phyloP scores from a whole-genome alignment of 2,797 vertebrate species.

The Gymnoscopelus braueri region DNA sequence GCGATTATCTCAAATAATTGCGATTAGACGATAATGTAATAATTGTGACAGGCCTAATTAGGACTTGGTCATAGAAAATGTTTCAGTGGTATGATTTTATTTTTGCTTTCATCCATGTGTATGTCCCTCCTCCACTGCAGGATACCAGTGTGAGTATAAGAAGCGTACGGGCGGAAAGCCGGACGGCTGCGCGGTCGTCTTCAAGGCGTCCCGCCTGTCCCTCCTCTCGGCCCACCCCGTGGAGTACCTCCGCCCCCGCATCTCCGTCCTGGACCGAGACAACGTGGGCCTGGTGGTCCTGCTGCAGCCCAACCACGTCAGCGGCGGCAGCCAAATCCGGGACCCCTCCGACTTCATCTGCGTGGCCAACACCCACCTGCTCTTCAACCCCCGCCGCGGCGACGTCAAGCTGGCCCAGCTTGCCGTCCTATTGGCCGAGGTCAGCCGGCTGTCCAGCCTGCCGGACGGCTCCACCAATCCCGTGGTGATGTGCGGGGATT shows the following conservation, averaged over 20 bases:
- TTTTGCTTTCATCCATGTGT: too few relatives aligned
- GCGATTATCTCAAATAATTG: too few relatives aligned
- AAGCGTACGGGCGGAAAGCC: slow-evolving; percentile 93
- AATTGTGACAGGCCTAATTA: too few relatives aligned
- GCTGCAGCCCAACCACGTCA: slow-evolving; percentile 76
- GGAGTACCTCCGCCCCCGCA: slow-evolving; percentile 87
- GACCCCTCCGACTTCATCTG: slow-evolving; percentile 75
- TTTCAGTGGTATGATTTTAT: too few relatives aligned
- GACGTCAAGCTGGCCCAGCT: slow-evolving; percentile 95
- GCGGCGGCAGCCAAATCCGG: slow-evolving; percentile 3
- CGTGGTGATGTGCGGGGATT: slow-evolving; percentile 92
- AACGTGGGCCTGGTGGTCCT: slow-evolving; percentile 93
- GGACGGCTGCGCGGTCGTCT: slow-evolving; percentile 92
- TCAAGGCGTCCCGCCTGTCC: slow-evolving; percentile 88
- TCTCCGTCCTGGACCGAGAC: slow-evolving; percentile 92
- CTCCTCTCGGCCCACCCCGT: slow-evolving; percentile 88
- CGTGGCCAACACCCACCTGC: slow-evolving; percentile 93
- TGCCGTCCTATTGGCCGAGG: slow-evolving; percentile 93
- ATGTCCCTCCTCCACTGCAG: slow-evolving; percentile 64
- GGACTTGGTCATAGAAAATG: too few relatives aligned
- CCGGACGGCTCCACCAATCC: slow-evolving; percentile 84
- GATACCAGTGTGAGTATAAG: slow-evolving; percentile 95
- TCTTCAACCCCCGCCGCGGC: slow-evolving; percentile 94
- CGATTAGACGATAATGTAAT: too few relatives aligned
- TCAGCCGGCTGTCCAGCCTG: slow-evolving; percentile 79